phyloP scores from a whole-genome alignment of 2,888 invertebrate genomes.

The Temnothorax ravouxi region DNA sequence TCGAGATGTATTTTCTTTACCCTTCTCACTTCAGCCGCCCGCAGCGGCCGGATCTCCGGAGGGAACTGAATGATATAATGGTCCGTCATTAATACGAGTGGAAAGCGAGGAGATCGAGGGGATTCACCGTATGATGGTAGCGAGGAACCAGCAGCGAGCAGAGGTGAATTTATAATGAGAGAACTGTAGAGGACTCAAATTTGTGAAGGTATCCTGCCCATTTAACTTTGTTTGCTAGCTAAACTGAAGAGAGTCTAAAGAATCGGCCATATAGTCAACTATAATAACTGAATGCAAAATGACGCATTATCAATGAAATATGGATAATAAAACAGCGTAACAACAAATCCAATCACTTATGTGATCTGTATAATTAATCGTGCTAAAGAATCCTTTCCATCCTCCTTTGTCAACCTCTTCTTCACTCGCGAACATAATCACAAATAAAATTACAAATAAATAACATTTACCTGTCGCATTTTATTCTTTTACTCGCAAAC shows the following conservation, averaged over 20 bases:
- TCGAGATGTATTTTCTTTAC: conserved; percentile 84
- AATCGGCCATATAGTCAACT: conserved; percentile 60
- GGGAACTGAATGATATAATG: conserved; percentile 84
- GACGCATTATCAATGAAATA: conserved; percentile 27
- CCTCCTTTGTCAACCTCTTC: conserved; percentile 29
- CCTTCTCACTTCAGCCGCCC: conserved; percentile 57
- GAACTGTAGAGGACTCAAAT: conserved; percentile 85
- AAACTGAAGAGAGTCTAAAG: conserved; percentile 68
- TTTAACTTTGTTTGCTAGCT: conserved; percentile 72
- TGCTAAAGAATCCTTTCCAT: too few species aligned
- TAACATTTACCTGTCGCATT: conserved; percentile 81
- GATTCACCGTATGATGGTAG: conserved; percentile 67
- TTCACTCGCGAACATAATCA: conserved; percentile 76
- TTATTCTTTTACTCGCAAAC: conserved; percentile 60
- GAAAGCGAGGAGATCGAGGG: conserved; percentile 83
- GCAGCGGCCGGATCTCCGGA: conserved; percentile 73
- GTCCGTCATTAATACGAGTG: conserved; percentile 83
- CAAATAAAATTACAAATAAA: conserved; percentile 83
- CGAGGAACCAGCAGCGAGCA: conserved; percentile 45
- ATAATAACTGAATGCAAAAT: not conserved
- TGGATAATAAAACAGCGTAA: conserved; percentile 56
- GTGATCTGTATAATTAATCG: too few species aligned
- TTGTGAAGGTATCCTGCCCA: conserved; percentile 84
- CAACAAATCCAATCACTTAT: too few species aligned
- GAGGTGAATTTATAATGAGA: conserved; percentile 86